phyloP scores from a whole-genome alignment of 1,140 invertebrate species.

The Pseudomyrmex sp. region DNA sequence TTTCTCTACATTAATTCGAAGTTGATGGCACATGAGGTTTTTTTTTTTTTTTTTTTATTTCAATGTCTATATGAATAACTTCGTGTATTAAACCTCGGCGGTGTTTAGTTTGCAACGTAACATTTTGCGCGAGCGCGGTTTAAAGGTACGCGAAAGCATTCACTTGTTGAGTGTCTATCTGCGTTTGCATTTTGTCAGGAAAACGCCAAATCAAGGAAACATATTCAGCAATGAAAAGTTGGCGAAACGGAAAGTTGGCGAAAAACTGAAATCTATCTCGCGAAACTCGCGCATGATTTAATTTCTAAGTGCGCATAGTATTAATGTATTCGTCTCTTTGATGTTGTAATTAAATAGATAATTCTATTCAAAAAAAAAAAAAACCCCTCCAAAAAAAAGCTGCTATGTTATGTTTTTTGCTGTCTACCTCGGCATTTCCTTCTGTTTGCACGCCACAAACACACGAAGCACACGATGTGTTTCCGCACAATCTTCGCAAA shows the following conservation, averaged over 20 bases:
- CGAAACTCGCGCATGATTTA: not conserved
- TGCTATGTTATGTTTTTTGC: too few relatives aligned
- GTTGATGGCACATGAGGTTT: not conserved
- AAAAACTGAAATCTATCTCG: not conserved
- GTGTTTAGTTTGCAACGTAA: conserved; percentile 38
- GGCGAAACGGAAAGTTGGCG: not conserved
- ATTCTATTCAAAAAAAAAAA: not conserved
- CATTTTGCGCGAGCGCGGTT: not conserved
- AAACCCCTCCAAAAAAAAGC: not conserved
- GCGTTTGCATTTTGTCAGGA: conserved; percentile 18
- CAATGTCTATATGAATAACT: not conserved
- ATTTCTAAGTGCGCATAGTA: conserved; percentile 2
- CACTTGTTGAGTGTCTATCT: conserved; percentile 22
- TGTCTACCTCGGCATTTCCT: conserved; percentile 8
- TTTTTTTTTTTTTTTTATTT: not conserved
- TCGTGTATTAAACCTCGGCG: not conserved
- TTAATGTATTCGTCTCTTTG: not conserved
- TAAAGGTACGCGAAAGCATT: conserved; percentile 6
- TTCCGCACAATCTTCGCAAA: conserved; percentile 10
- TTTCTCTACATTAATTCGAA: conserved; percentile 6
- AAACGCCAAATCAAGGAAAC: conserved; percentile 9
- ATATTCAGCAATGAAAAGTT: conserved; percentile 25
- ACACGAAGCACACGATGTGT: conserved; percentile 17
- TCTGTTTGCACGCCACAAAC: conserved; percentile 14
- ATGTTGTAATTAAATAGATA: conserved; percentile 20